phyloP scores from a whole-genome alignment of 2,113 vertebrate species.

The Lampris incognitus region DNA sequence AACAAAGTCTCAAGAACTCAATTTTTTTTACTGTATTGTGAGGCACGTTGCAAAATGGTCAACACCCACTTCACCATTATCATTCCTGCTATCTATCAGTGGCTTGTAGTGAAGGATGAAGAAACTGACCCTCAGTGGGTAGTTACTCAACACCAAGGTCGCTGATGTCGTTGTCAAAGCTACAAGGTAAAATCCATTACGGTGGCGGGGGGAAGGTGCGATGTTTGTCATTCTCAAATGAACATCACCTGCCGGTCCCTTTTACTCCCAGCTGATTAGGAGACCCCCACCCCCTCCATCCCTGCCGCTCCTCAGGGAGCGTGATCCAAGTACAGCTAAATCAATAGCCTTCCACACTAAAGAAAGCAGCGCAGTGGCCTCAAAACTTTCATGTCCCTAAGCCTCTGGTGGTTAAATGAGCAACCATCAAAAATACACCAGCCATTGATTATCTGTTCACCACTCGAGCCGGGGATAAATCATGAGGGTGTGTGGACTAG shows the following conservation, averaged over 20 bases:
- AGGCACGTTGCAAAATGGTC: slow-evolving; percentile 1
- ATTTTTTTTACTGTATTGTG: background rate
- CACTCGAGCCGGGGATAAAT: background rate
- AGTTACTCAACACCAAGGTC: slow-evolving; percentile 58
- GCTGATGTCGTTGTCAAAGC: slow-evolving; percentile 45
- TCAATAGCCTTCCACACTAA: slow-evolving; percentile 3
- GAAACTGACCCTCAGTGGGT: slow-evolving; percentile 37
- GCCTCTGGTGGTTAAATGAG: background rate
- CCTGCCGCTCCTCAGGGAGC: slow-evolving; percentile 15
- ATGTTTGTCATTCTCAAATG: slow-evolving; percentile 68
- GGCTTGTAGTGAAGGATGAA: slow-evolving; percentile 25
- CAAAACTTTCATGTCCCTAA: slow-evolving; percentile 4
- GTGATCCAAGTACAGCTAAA: slow-evolving; percentile 20
- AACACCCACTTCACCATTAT: slow-evolving; percentile 27
- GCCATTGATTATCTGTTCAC: too few relatives aligned
- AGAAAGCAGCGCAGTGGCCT: background rate
- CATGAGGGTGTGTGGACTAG: background rate
- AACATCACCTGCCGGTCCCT: slow-evolving; percentile 27
- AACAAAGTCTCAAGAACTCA: too few relatives aligned
- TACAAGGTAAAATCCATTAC: slow-evolving; percentile 65
- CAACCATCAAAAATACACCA: too few relatives aligned
- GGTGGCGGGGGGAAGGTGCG: slow-evolving; percentile 42
- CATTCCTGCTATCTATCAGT: slow-evolving; percentile 30
- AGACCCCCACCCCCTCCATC: slow-evolving; percentile 1
- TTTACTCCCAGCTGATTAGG: slow-evolving; percentile 37